Evolutionary conservation across 2,888 invertebrate genomes (phyloP).

Genomic region (Microplitis manilae): DNA sequence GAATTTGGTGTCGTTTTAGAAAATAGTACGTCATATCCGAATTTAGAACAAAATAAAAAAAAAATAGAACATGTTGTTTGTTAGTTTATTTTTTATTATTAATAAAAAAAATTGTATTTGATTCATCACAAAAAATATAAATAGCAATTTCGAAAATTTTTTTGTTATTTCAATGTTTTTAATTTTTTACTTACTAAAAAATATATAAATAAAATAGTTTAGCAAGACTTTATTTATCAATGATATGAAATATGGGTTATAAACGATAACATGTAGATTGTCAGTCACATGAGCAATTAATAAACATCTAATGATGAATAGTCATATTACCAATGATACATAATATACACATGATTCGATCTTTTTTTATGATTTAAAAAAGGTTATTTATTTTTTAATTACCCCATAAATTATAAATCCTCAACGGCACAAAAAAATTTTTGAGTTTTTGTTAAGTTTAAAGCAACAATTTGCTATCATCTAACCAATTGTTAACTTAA

Average conservation of each 20-base stretch:
- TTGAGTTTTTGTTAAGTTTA: no score
- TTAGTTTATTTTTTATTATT: no score
- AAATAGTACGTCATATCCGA: no score
- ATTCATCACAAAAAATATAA: neutral
- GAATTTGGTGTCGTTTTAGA: no score
- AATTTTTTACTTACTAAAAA: neutral
- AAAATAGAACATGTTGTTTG: no score
- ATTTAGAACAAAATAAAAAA: no score
- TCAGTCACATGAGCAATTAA: constrained; percentile 13
- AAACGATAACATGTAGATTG: constrained; percentile 7
- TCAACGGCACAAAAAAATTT: no score
- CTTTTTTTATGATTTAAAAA: neutral
- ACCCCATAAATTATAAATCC: neutral
- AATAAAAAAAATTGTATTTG: neutral
- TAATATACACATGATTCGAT: neutral
- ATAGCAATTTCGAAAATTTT: neutral
- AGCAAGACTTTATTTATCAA: neutral
- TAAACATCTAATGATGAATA: neutral
- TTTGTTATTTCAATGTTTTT: neutral
- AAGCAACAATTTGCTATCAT: no score
- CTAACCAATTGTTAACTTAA: no score
- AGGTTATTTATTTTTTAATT: neutral
- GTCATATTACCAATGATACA: neutral
- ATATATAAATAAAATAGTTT: neutral
- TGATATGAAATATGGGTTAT: constrained; percentile 15